Evolutionary conservation across 53 echinoderm and acorn worm species (phyloP).

Genomic region (Echinarachnius parma): DNA sequence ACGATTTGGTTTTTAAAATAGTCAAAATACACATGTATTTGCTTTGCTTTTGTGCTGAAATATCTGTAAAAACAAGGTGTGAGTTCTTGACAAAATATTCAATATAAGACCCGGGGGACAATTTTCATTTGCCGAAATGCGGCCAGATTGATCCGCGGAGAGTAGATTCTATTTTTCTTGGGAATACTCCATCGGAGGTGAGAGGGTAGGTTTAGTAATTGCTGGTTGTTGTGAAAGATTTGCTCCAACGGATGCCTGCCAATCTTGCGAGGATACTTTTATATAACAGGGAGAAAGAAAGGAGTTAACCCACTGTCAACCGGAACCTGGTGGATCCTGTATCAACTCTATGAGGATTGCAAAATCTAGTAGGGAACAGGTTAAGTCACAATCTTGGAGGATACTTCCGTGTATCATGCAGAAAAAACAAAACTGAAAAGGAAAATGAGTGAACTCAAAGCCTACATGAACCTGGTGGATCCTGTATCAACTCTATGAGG

Average conservation of each 20-base stretch:
- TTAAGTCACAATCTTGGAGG: too few relatives aligned
- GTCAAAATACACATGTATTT: constrained; percentile 42
- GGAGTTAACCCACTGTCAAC: too few relatives aligned
- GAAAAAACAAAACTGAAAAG: too few relatives aligned
- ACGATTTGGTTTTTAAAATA: constrained; percentile 22
- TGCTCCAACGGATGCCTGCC: constrained; percentile 26
- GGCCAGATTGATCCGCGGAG: constrained; percentile 28
- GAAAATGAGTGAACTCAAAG: too few relatives aligned
- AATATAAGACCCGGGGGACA: constrained; percentile 29
- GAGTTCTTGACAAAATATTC: constrained; percentile 44
- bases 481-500: too few relatives aligned
- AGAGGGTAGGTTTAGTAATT: constrained; percentile 35
- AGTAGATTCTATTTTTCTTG: constrained; percentile 49
- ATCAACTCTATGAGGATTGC: too few relatives aligned
- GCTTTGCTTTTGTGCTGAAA: constrained; percentile 46
- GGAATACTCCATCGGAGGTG: constrained; percentile 35
- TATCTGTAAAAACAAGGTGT: constrained; percentile 35
- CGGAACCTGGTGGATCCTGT: too few relatives aligned
- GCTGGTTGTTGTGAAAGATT: constrained; percentile 47
- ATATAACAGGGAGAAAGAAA: too few relatives aligned
- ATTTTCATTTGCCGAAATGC: constrained; percentile 42
- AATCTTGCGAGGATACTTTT: constrained; percentile 12
- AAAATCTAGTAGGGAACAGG: too few relatives aligned
- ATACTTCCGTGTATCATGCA: too few relatives aligned
- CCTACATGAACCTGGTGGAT: too few relatives aligned